These are phyloP conservation scores for Nycticorax nycticorax DNA, from an alignment of 2,113 vertebrate genomes.

Conservation along the genomic window DNA sequence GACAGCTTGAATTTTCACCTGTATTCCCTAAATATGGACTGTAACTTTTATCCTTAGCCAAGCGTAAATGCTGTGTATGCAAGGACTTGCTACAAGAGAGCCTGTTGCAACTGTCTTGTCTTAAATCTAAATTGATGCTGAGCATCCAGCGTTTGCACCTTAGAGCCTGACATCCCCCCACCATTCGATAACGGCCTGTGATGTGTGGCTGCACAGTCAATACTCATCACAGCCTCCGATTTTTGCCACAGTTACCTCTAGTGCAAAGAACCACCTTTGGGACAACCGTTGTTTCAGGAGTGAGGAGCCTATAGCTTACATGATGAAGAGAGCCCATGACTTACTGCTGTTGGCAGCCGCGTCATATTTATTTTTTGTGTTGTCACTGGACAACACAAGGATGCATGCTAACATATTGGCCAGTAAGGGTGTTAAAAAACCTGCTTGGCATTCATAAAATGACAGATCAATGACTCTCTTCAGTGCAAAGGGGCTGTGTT, in stretches of 20 bases:
- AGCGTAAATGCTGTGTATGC: neutral
- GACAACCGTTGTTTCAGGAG: neutral
- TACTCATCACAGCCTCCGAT: neutral
- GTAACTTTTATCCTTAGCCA: neutral
- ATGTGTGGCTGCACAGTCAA: rapidly evolving
- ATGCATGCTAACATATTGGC: neutral
- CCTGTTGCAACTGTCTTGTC: neutral
- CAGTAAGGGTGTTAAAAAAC: neutral
- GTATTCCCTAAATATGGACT: neutral
- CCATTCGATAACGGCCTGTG: neutral
- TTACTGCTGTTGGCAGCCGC: neutral
- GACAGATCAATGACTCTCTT: neutral
- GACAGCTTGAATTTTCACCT: neutral
- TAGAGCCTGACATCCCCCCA: neutral
- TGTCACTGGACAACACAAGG: neutral
- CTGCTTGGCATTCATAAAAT: neutral
- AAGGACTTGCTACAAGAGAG: neutral
- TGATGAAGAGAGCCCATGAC: neutral
- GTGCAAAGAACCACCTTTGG: neutral
- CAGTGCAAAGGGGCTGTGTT: neutral
- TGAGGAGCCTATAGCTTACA: neutral
- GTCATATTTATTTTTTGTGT: neutral
- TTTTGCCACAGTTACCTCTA: neutral
- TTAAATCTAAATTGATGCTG: neutral
- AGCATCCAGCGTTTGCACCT: neutral